Evolutionary conservation across 2,797 vertebrate species (phyloP), one percentile per base, ranked within the genome.

Genomic region (Mus minutoides): DNA sequence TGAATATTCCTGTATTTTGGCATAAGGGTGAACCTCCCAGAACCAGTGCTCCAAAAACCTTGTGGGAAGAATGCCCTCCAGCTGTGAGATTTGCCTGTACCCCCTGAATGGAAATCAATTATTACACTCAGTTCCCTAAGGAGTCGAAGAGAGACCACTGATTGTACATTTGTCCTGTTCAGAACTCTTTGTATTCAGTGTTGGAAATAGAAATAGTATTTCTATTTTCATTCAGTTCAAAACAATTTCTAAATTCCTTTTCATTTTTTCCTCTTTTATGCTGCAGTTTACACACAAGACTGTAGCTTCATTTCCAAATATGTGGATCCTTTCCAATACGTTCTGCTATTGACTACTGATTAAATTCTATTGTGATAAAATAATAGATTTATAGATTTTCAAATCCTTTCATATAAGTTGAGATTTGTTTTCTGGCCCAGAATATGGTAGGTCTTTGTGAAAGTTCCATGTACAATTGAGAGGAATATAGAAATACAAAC

Each of bases 311-410:
- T 75, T 89, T 62, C 71, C 54, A 78, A 64, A 49, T 64, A 84
- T 29, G 6, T 78, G 24, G 4, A 14, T 3, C 29, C 52, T 83
- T 82, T 88, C 43, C 85, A 49, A 14, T 64, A 34, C 46, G 43
- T 34, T 69, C 29, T 91, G 22, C 60, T 79, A 88, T 54, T 46
- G 43, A 64, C 56, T 90, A 56, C 62, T 64, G 60, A 89, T 88
- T 58, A 84, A 73, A 56, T 88, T 84, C 71, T 46, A 34, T 71
- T 52, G 12, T 73, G 78, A 73, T 49, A 14, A 62, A 79, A 92
- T 71, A 94, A 16, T 67, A n/a, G 34, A 29, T 88, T 56, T 46
- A 60, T n/a, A 78, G 17, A 37, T 26, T 46, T 96, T 96, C 60
- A 24, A 89, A 29, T 29, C 0, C 3, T 83, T 91, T 62, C 46